Evolutionary conservation across 2,888 invertebrate species (phyloP).

Genomic region (Tillus elongatus): DNA sequence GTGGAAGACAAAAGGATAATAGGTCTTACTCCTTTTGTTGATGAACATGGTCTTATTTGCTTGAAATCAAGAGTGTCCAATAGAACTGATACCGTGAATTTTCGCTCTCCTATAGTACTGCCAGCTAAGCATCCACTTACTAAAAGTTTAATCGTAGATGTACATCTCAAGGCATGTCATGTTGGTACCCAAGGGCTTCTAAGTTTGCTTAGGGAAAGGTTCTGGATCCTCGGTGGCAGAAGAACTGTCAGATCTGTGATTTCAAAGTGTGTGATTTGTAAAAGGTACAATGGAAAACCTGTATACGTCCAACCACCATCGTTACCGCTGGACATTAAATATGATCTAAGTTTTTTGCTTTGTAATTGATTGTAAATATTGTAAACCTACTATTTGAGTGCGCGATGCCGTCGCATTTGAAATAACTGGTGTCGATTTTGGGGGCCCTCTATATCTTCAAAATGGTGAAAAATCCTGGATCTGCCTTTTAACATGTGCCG

Average conservation of each 20-base stretch:
- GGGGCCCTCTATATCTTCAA: constrained; percentile 31
- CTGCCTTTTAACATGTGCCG: constrained; percentile 34
- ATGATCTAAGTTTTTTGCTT: too few species aligned
- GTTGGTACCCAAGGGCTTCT: constrained; percentile 14
- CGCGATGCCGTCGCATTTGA: constrained; percentile 25
- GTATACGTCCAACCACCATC: constrained; percentile 20
- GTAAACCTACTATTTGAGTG: too few species aligned
- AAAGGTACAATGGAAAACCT: constrained; percentile 16
- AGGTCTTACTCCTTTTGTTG: constrained; percentile 13
- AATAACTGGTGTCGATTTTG: constrained; percentile 31
- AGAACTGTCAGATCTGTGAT: constrained; percentile 13
- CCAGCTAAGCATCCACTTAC: too few species aligned
- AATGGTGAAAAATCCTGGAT: constrained; percentile 29
- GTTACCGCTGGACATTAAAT: constrained; percentile 26
- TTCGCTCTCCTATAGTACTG: too few species aligned
- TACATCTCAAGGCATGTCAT: constrained; percentile 14
- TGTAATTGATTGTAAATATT: too few species aligned
- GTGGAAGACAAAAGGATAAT: constrained; percentile 9
- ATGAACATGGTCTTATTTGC: too few species aligned
- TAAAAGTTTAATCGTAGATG: too few species aligned
- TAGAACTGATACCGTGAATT: too few species aligned
- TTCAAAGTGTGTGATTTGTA: constrained; percentile 18
- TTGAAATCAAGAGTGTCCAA: too few species aligned
- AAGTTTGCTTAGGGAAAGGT: constrained; percentile 17
- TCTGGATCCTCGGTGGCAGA: constrained; percentile 18